These are phyloP conservation scores for Heliothis virescens DNA, from an alignment of 1,140 invertebrate species.

Conservation along the genomic window DNA sequence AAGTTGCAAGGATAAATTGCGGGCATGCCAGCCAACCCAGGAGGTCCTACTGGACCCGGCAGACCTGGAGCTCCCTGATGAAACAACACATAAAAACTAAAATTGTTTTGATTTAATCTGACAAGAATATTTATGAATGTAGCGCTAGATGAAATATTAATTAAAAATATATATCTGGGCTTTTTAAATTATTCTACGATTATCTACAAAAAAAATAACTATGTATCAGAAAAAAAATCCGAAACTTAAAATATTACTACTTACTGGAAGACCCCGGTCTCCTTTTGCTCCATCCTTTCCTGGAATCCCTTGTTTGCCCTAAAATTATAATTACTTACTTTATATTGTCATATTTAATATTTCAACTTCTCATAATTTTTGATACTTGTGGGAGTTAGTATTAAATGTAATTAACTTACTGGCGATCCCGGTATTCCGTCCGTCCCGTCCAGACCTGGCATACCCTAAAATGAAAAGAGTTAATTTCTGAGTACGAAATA, in stretches of 20 bases:
- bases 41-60: conserved; percentile 21
- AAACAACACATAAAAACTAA: not conserved
- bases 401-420: too few species aligned
- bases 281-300: not conserved
- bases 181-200: too few species aligned
- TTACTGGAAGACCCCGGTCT: not conserved
- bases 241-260: not conserved
- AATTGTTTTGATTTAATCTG: too few species aligned
- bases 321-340: not conserved
- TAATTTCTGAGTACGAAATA: not conserved
- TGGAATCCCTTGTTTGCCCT: not conserved
- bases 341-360: too few species aligned
- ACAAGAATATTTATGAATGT: too few species aligned
- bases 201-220: too few species aligned
- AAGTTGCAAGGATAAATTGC: not conserved
- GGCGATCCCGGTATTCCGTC: not conserved
- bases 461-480: not conserved
- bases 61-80: conserved; percentile 1
- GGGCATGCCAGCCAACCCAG: conserved; percentile 17
- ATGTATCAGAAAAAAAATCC: too few species aligned
- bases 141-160: too few species aligned
- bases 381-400: too few species aligned
- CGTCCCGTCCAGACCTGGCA: too few species aligned
- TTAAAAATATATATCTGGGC: too few species aligned
- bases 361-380: too few species aligned